Evolutionary conservation across 2,888 invertebrate genomes (phyloP).

Genomic region (Anthrax anthrax): DNA sequence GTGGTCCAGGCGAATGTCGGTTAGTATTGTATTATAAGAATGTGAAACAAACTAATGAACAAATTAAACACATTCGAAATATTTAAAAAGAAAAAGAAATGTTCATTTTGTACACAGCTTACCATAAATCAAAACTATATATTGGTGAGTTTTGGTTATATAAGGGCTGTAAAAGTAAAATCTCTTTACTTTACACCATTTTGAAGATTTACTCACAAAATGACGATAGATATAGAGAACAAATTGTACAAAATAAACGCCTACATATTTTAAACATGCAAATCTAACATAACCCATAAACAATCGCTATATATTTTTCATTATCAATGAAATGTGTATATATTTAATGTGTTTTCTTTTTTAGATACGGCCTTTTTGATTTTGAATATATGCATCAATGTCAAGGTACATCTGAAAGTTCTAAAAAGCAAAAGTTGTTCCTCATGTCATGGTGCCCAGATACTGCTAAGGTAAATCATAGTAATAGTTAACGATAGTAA

Average conservation of each 20-base stretch:
- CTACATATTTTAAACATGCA: too few relatives aligned
- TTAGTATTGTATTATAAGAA: constrained; percentile 17
- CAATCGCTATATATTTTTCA: too few relatives aligned
- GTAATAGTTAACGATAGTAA: too few relatives aligned
- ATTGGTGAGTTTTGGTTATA: not conserved
- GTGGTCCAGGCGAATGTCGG: constrained; percentile 90
- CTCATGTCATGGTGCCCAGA: constrained; percentile 99
- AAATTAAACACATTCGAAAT: too few relatives aligned
- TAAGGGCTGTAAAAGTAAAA: not conserved
- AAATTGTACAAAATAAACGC: too few relatives aligned
- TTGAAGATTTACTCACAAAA: not conserved
- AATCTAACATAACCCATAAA: too few relatives aligned
- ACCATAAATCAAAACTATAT: not conserved
- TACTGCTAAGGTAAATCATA: constrained; percentile 75
- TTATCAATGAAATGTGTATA: too few relatives aligned
- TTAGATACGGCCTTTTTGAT: constrained; percentile 89
- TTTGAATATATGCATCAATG: constrained; percentile 97
- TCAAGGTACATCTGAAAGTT: constrained; percentile 91
- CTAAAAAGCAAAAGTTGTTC: constrained; percentile 95
- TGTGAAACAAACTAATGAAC: too few relatives aligned
- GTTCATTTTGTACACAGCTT: not conserved
- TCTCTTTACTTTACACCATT: not conserved
- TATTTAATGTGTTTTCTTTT: too few relatives aligned
- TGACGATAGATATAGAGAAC: not conserved
- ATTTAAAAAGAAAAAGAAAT: not conserved